Evolutionary conservation across 2,888 invertebrate species (phyloP).

Genomic region (Endotricha flammealis): DNA sequence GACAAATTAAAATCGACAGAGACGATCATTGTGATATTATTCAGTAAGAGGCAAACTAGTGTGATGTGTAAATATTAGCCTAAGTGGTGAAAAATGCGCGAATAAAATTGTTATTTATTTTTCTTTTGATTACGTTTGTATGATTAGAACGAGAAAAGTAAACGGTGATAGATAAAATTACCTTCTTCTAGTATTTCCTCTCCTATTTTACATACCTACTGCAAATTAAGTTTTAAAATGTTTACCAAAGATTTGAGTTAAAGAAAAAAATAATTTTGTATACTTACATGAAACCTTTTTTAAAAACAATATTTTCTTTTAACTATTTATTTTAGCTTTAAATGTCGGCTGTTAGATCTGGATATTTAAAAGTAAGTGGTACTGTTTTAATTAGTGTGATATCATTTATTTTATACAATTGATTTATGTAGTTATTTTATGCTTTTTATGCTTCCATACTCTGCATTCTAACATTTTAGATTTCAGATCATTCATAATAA

Average conservation of each 20-base stretch:
- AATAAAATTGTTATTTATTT: slow-evolving; percentile 58
- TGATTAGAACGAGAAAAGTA: slow-evolving; percentile 12
- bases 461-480: too few species aligned
- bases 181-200: background rate
- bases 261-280: too few species aligned
- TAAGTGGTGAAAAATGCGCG: slow-evolving; percentile 58
- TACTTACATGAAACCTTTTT: too few species aligned
- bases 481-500: too few species aligned
- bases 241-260: too few species aligned
- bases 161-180: background rate
- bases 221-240: too few species aligned
- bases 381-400: slow-evolving; percentile 9
- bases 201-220: too few species aligned
- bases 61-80: slow-evolving; percentile 65
- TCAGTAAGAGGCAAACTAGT: slow-evolving; percentile 58
- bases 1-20: slow-evolving; percentile 52
- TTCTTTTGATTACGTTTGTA: slow-evolving; percentile 45
- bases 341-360: slow-evolving; percentile 9
- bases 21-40: slow-evolving; percentile 76
- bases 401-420: background rate
- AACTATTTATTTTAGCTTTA: slow-evolving; percentile 12
- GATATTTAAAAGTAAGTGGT: slow-evolving; percentile 17
- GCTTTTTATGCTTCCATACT: too few species aligned
- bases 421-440: slow-evolving; percentile 1
- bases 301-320: background rate